Conservation (phyloP, 2,113 vertebrate species). For the Phycodurus eques region DNA sequence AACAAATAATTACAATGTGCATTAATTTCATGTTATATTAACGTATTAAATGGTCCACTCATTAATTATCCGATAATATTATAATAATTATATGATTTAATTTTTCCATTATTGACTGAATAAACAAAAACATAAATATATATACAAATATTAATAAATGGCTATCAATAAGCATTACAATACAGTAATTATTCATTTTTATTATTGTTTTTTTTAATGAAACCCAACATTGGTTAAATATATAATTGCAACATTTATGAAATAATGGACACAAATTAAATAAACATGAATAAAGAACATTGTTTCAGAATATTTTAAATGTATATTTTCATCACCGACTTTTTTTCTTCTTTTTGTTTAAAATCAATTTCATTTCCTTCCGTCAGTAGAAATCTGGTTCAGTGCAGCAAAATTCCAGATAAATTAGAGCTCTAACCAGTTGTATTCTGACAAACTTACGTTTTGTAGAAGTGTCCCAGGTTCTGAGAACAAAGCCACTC, state of each 20-base stretch:
- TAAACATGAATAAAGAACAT: background rate
- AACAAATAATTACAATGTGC: too few species aligned
- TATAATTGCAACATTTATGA: background rate
- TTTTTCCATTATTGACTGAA: background rate
- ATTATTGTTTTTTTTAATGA: background rate
- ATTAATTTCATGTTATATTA: too few species aligned
- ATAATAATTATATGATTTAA: too few species aligned
- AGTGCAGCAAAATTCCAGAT: constrained; percentile 11
- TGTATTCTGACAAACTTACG: constrained; percentile 56
- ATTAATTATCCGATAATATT: too few species aligned
- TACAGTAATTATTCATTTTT: background rate
- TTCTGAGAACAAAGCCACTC: constrained; percentile 80
- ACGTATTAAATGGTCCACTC: too few species aligned
- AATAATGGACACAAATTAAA: background rate
- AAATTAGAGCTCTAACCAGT: background rate
- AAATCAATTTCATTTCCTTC: background rate
- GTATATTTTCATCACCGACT: background rate
- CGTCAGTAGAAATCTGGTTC: background rate
- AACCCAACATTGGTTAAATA: background rate
- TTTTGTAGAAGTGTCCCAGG: constrained; percentile 77
- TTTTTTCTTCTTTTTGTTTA: background rate
- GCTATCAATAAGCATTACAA: background rate
- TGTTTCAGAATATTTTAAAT: too few species aligned
- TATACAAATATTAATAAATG: background rate
- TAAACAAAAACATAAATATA: background rate